These are phyloP conservation scores for Sebastolobus altivelis DNA, from an alignment of 2,797 vertebrate species.

Conservation along the genomic window DNA sequence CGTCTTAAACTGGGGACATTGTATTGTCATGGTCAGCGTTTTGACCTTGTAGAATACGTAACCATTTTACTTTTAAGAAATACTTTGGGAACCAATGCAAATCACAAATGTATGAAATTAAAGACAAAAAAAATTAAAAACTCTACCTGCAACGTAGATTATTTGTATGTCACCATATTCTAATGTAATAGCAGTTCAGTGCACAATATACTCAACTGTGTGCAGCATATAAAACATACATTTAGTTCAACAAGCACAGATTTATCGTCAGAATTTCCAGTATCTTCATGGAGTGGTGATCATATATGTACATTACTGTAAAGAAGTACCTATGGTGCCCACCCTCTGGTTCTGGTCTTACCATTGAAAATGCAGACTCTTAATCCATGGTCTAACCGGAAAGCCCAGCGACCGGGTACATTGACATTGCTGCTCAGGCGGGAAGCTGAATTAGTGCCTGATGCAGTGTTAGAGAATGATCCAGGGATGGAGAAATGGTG, in stretches of 20 bases:
- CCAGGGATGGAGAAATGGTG: constrained; percentile 62
- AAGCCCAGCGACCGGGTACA: constrained; percentile 76
- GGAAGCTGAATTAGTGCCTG: constrained; percentile 21
- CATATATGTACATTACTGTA: not conserved
- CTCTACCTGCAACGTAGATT: too few species aligned
- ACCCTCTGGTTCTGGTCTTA: constrained; percentile 28
- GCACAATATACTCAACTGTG: not conserved
- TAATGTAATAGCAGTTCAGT: not conserved
- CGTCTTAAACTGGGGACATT: not conserved
- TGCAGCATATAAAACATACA: not conserved
- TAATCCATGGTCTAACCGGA: constrained; percentile 50
- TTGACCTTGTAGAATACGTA: not conserved
- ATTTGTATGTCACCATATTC: not conserved
- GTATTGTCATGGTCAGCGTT: not conserved
- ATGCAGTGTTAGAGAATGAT: constrained; percentile 11
- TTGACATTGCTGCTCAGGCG: constrained; percentile 69
- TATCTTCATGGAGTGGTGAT: not conserved
- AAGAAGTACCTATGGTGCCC: not conserved
- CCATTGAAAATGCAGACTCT: constrained; percentile 63
- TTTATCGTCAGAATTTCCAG: not conserved
- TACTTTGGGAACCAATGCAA: not conserved
- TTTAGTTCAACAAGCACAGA: not conserved
- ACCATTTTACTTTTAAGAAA: not conserved
- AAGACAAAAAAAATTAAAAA: too few species aligned
- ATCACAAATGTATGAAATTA: not conserved